Evolutionary conservation across 2,888 invertebrate species (phyloP).

Genomic region (Taenaris catops): DNA sequence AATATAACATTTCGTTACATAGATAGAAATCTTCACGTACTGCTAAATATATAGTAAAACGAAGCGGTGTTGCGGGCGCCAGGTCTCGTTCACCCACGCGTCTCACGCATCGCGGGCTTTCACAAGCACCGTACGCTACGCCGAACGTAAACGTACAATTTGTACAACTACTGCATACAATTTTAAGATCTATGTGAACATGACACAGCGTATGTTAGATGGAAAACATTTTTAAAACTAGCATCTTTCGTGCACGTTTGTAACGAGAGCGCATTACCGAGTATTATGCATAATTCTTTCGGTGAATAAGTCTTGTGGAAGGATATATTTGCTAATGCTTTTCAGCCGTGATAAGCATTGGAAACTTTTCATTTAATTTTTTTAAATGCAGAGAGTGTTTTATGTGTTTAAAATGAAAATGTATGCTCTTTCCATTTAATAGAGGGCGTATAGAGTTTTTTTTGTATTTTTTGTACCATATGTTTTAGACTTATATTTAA

Average conservation of each 20-base stretch:
- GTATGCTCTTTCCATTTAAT: no score
- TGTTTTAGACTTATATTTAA: no score
- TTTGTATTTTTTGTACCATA: no score
- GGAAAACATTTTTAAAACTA: conserved; percentile 13
- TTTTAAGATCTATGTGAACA: conserved; percentile 26
- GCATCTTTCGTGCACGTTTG: conserved; percentile 6
- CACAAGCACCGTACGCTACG: conserved; percentile 51
- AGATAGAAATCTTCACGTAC: no score
- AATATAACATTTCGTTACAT: no score
- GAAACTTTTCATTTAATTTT: conserved; percentile 13
- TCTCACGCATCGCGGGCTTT: conserved; percentile 67
- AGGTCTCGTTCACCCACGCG: conserved; percentile 66
- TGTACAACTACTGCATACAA: conserved; percentile 25
- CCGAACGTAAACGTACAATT: conserved; percentile 33
- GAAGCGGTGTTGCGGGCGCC: conserved; percentile 44
- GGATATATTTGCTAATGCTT: conserved; percentile 29
- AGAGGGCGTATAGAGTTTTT: no score
- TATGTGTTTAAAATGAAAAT: no score
- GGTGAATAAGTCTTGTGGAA: conserved; percentile 22
- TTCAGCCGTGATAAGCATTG: conserved; percentile 19
- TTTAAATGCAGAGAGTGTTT: no score
- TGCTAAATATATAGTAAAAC: no score
- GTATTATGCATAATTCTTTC: conserved; percentile 29
- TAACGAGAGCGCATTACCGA: conserved; percentile 21
- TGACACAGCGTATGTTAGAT: conserved; percentile 22